Evolutionary conservation across 2,888 invertebrate species (phyloP).

Genomic region (Electrophaes corylata): DNA sequence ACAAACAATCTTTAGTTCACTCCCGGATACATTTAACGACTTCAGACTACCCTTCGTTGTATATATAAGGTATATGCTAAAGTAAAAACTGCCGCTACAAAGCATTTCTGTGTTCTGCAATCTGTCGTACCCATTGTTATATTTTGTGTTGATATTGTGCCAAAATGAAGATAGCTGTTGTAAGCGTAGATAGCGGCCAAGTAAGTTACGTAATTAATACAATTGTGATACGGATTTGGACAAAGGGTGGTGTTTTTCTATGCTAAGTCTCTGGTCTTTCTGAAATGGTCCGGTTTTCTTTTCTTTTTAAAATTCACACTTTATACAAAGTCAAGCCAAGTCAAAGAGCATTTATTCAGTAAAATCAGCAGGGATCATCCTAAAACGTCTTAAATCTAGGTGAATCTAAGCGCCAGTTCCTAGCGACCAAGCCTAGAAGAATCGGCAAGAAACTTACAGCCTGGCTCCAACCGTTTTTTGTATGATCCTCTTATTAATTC

Average conservation of each 20-base stretch:
- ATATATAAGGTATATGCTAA: too few species aligned
- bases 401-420: too few species aligned
- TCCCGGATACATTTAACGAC: slow-evolving; percentile 10
- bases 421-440: too few species aligned
- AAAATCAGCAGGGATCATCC: too few species aligned
- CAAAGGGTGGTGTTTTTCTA: slow-evolving; percentile 14
- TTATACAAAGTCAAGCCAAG: too few species aligned
- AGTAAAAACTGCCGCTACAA: slow-evolving; percentile 13
- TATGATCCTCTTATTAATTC: too few species aligned
- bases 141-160: slow-evolving; percentile 28
- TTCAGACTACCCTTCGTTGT: slow-evolving; percentile 27
- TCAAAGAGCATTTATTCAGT: too few species aligned
- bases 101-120: slow-evolving; percentile 13
- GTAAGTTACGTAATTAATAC: slow-evolving; percentile 22
- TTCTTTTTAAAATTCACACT: too few species aligned
- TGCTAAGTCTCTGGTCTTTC: background rate
- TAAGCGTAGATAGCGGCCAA: slow-evolving; percentile 18
- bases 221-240: slow-evolving; percentile 6
- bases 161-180: slow-evolving; percentile 30
- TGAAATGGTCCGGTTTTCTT: background rate
- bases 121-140: slow-evolving; percentile 17
- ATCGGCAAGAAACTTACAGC: too few species aligned
- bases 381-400: too few species aligned
- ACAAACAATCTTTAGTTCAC: background rate
- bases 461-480: too few species aligned